A percentile compares a stretch with the other conserved stretches of the same genome.
Conservation (phyloP, 2,113 vertebrate species). For the Danio rerio region GRCz12tu NC_133190.1:19701001-19701500, state of each 20-base stretch:
- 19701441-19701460: conserved; percentile 92
- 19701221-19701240: too few species aligned
- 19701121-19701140: too few species aligned
- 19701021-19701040: too few species aligned
- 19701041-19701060: too few species aligned
- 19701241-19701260: background rate
- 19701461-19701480: conserved; percentile 93
- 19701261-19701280: background rate
- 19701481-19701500: conserved; percentile 92
- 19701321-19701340: background rate
- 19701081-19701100: too few species aligned
- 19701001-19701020: too few species aligned
- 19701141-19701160: too few species aligned
- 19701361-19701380: conserved; percentile 90
- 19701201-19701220: too few species aligned
- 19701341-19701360: conserved; percentile 82
- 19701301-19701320: background rate
- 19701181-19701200: too few species aligned
- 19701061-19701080: too few species aligned
- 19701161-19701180: too few species aligned
- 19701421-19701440: conserved; percentile 91
- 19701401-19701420: conserved; percentile 90
- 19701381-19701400: conserved; percentile 88
- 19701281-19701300: background rate
- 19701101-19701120: too few species aligned